Evolutionary conservation across 2,797 vertebrate species (phyloP), one percentile per base, ranked within the genome.

Genomic region (Petrocephalus sullivani): DNA sequence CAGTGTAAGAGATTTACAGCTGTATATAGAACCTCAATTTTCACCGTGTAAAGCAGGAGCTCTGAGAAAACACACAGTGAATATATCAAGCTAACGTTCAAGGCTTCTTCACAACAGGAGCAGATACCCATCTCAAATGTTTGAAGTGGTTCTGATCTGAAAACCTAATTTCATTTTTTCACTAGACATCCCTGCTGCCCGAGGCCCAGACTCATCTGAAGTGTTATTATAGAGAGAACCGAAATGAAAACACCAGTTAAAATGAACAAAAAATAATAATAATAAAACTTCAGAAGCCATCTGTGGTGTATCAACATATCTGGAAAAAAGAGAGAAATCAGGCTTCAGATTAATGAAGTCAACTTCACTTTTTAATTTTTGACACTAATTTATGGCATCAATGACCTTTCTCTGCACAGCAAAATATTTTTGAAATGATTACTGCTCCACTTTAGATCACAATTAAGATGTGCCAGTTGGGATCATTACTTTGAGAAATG

Each of bases 91-190:
- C 75, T 81, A 49, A 8, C 75, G 8, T 81, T 81, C 75, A 81
- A 81, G 75, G 75, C 75, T 81, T 49, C 19, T 46, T 81, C 19
- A 81, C 75, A 81, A 81, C 75, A 81, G 37, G 82, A 75, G 75
- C 6, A 75, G 85, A 89, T 91, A 93, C 92, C 92, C 91, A 84
- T 49, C 87, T 95, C 94, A 96, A 96, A 97, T 96, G 95, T 97
- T 97, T 97, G 97, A 98, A 99, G 97, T 98, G 97, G 96, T 98
- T 98, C 96, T 98, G 98, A 99, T 97, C 97, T 98, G 97, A 98
- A 99, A 99, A 99, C 97, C 97, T 98, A 98, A 99, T 99, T 99
- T 98, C 96, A 98, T 99, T 98, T 99, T 98, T 97, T 99, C 98
- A 98, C 98, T 98, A 98, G 95, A 95, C 92, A 92, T 93, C 94